Evolutionary conservation across 2,113 vertebrate species (phyloP).

Genomic region (Myotis yumanensis): DNA sequence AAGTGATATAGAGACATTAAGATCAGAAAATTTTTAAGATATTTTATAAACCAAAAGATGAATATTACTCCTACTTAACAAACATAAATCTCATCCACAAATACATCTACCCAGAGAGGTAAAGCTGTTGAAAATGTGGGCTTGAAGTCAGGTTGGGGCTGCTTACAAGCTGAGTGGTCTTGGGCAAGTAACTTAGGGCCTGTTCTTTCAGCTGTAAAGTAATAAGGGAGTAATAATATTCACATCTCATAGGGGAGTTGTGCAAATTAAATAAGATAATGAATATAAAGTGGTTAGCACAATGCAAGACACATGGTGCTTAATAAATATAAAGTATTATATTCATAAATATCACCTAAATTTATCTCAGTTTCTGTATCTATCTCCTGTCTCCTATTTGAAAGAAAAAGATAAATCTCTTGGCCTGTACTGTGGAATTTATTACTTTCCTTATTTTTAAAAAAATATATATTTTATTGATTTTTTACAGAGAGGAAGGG

Average conservation of each 20-base stretch:
- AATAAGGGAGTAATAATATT: not conserved
- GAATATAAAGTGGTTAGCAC: not conserved
- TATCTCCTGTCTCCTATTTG: not conserved
- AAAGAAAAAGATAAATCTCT: not conserved
- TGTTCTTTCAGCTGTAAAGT: not conserved
- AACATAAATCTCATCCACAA: not conserved
- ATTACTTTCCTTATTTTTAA: not conserved
- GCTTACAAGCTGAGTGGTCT: not conserved
- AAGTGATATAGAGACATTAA: not conserved
- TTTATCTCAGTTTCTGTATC: not conserved
- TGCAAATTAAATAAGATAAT: conserved; percentile 18
- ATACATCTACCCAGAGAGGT: not conserved
- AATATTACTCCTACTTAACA: not conserved
- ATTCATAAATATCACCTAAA: not conserved
- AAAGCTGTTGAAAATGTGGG: not conserved
- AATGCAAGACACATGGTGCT: not conserved
- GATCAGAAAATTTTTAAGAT: not conserved
- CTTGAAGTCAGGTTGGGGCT: not conserved
- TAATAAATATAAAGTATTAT: not conserved
- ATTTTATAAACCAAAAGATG: not conserved
- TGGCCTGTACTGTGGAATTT: not conserved
- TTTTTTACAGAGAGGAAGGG: too few species aligned
- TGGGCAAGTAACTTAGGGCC: not conserved
- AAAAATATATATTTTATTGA: too few species aligned
- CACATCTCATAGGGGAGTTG: not conserved